Evolutionary conservation across 2,113 vertebrate genomes (phyloP), one percentile per base, ranked within the genome.

Genomic region (Perccottus glenii): DNA sequence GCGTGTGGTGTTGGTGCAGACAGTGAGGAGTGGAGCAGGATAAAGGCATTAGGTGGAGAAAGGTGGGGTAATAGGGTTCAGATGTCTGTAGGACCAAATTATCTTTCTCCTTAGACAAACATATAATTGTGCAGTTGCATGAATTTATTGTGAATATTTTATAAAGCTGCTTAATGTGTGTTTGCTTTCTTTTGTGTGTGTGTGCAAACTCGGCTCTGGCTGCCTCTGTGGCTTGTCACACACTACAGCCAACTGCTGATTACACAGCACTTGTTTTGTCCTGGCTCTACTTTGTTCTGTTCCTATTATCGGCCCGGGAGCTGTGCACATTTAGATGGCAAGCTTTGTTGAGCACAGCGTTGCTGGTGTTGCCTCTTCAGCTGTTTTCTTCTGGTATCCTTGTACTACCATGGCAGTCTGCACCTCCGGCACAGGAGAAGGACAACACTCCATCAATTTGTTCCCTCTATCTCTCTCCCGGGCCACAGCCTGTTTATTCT

Each of bases 251-350:
- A 59, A 77, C 78, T 71, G 73, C 76, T 88, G 87, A 87, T 84
- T 82, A 86, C 82, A 72, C 84, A 81, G 85, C 85, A 84, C 68
- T 87, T 87, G 84, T 82, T 85, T 90, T 85, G 84, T 89, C 75
- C 57, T 48, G 42, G 3, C 68, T 85, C 71, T 49, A 3, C 62
- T 69, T 74, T 69, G 74, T 77, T 70, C 73, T 55, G 59, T 16
- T 32, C 56, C 71, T 42, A 64, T 85, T 83, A 82, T 85, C 77
- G 75, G 74, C 64, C 75, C 0, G 64, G 15, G 64, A 80, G 71
- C 40, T 67, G 70, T 14, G 5, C 74, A 75, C 66, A 66, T 70
- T 77, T 63, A 74, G 69, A 71, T 11, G 0, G 43, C 74, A 67
- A 64, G 73, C 74, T 85, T 82, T 78, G 83, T 83, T 67, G 46